phyloP scores from a whole-genome alignment of 2,797 vertebrate species.

The Orestias chungarensis region DNA sequence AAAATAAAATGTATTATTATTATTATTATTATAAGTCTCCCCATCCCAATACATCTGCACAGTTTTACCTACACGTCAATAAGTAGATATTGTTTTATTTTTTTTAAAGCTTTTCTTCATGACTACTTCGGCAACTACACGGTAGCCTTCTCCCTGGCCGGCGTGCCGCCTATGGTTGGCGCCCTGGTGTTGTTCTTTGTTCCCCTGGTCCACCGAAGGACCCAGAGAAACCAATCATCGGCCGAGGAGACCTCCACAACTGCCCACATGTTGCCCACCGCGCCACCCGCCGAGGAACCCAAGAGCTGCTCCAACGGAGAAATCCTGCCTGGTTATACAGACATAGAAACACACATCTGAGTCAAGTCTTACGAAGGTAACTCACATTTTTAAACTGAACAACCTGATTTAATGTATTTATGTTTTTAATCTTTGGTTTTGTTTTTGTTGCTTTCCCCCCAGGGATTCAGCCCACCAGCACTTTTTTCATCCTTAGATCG shows the following conservation, averaged over 20 bases:
- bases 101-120: constrained; percentile 85
- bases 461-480: constrained; percentile 80
- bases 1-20: too few relatives aligned
- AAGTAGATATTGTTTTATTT: background rate
- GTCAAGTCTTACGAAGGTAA: constrained; percentile 65
- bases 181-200: constrained; percentile 91
- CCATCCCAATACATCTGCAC: background rate
- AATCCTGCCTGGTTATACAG: constrained; percentile 90
- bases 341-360: constrained; percentile 90
- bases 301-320: constrained; percentile 89
- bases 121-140: constrained; percentile 88
- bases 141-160: constrained; percentile 93
- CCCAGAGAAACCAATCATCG: constrained; percentile 76
- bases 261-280: constrained; percentile 86
- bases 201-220: constrained; percentile 87
- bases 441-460: constrained; percentile 9
- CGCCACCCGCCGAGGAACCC: constrained; percentile 39
- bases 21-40: too few relatives aligned
- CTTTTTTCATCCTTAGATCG: constrained; percentile 52
- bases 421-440: constrained; percentile 11
- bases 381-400: background rate
- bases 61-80: background rate
- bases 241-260: constrained; percentile 82
- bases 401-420: background rate
- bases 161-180: constrained; percentile 92